Base-by-base conservation (phyloP, 2,113 vertebrate species). In the Strix uralensis region DNA sequence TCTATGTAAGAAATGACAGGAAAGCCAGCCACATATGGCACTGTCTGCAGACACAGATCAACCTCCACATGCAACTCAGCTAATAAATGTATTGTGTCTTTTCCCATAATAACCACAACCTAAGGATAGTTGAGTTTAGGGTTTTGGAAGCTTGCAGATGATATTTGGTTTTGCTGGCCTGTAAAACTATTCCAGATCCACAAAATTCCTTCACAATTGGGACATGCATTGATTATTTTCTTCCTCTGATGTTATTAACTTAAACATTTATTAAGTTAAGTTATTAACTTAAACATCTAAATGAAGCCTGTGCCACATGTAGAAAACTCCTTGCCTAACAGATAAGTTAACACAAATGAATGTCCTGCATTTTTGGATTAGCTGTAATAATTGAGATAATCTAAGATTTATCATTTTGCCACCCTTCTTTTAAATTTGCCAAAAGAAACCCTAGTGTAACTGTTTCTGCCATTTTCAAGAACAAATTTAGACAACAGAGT, bases 11-110 rank as follows among this genome's bases (percentile, higher is more conserved):
- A 94, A 94, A 86, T 72, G 38, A 54, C 83, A 93, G 80, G 65
- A 92, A 92, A 96, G 19, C 9, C 79, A 88, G 63, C 27, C 82
- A 86, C 75, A 32, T 85, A 61, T 63, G 88, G 59, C 88, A 94
- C 42, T 61, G 73, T 75, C 80, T 94, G 79, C 72, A 81, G 80
- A 75, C 69, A 91, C 61, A 81, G 85, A 90, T 52, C 61, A 81
- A 61, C 55, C 47, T 87, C 27, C 61, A 65, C 78, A 89, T 0
- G 1, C 25, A 75, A n/a, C 73, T 93, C 51, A 58, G 8, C 69
- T 85, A 59, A 83, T 13, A 79, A 91, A 79, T 13, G 3, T 40
- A 82, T 54, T 3, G 0, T 66, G 29, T 42, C 30, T 82, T 87
- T 81, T 40, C 62, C 62, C 55, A 22, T 40, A 46, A 51, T 42